Evolutionary conservation across 2,888 invertebrate species (phyloP), one percentile per base, ranked within the genome.

Genomic region (Diaperis boleti): DNA sequence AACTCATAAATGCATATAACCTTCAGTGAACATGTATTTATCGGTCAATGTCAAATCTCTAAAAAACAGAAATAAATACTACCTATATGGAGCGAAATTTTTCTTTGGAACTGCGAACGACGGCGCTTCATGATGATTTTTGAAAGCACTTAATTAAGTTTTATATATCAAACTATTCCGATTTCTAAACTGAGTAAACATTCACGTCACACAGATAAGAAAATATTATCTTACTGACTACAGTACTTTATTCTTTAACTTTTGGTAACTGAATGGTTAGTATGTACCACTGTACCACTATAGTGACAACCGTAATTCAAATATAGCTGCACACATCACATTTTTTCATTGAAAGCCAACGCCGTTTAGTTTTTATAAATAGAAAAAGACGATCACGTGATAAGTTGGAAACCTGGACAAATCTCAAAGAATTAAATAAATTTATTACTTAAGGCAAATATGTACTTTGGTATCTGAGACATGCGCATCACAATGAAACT

Each of bases 11-110:
- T 42, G 14, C n/a, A n/a, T 42, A 20, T 42, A 42, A 42, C 41
- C 41, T 42, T 42, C 18, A 42, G 20, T 8, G 5, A n/a, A 3
- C 17, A 20, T 42, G 10, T n/a, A n/a, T n/a, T n/a, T n/a, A n/a
- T n/a, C n/a, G n/a, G n/a, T 42, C 41, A 42, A 15, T 15, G 15
- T 18, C 1, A 18, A 20, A n/a, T n/a, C n/a, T n/a, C n/a, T n/a
- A n/a, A n/a, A n/a, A n/a, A n/a, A n/a, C n/a, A n/a, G n/a, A n/a
- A n/a, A n/a, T n/a, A n/a, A n/a, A n/a, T n/a, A n/a, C n/a, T n/a
- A 80, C 80, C 80, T 64, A 80, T 80, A 66, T 78, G 65, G 14
- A 79, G 72, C 3, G 79, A 79, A 8, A 79, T 74, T 55, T 76
- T 74, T 41, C 79, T 71, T 65, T 76, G 76, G 65, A 76, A 79